phyloP scores from a whole-genome alignment of 2,797 vertebrate species.

The Halcyon smyrnensis region DNA sequence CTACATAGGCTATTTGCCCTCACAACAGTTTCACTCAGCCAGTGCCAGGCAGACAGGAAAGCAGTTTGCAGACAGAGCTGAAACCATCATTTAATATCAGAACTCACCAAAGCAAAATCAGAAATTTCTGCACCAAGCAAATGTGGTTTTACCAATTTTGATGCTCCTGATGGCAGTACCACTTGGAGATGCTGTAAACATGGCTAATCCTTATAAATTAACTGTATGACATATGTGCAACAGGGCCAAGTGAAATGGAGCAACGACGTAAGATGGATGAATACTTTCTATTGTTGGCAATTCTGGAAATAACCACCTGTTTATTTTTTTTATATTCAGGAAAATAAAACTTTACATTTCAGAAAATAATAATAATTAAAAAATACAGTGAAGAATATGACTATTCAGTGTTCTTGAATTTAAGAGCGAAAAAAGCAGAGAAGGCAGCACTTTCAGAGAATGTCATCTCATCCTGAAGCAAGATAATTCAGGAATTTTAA shows the following conservation, averaged over 20 bases:
- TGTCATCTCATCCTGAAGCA: not conserved
- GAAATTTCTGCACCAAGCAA: not conserved
- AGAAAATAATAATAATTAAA: not conserved
- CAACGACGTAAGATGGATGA: rapidly evolving
- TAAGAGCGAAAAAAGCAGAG: not conserved
- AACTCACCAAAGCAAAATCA: not conserved
- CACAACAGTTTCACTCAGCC: not conserved
- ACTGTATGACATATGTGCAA: not conserved
- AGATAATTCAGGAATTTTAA: not conserved
- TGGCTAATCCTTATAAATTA: not conserved
- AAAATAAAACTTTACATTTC: not conserved
- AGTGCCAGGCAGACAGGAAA: not conserved
- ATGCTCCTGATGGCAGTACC: not conserved
- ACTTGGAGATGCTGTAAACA: not conserved
- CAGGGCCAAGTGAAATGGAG: not conserved
- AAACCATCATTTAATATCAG: not conserved
- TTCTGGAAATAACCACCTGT: not conserved
- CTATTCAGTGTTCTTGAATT: not conserved
- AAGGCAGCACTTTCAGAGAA: rapidly evolving
- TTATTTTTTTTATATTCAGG: not conserved
- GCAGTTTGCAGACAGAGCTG: not conserved
- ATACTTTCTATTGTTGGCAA: not conserved
- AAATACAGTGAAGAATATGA: not conserved
- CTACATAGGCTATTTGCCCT: rapidly evolving
- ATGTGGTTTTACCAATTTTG: not conserved